These are phyloP conservation scores for Abrostola tripartita DNA, from an alignment of 2,888 invertebrate genomes.

Conservation along the genomic window DNA sequence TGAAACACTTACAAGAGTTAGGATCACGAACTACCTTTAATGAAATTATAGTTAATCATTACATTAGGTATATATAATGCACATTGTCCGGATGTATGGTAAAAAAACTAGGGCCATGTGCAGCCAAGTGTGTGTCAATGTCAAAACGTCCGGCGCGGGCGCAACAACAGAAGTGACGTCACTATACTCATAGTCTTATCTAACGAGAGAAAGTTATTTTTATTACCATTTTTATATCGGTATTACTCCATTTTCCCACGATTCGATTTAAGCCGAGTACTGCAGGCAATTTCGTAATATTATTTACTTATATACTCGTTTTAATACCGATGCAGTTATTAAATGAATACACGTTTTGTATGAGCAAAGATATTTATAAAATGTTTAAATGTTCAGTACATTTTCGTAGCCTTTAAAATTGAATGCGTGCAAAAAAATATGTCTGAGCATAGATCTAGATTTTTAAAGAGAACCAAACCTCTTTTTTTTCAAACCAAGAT, in stretches of 20 bases:
- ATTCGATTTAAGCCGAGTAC: conserved; percentile 8
- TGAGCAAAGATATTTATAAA: too few relatives aligned
- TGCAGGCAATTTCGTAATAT: neutral
- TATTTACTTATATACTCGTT: conserved; percentile 12
- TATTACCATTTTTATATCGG: conserved; percentile 11
- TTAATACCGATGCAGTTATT: conserved; percentile 1
- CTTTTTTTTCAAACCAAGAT: too few relatives aligned
- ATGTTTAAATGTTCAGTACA: too few relatives aligned
- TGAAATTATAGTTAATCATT: too few relatives aligned
- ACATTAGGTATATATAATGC: too few relatives aligned
- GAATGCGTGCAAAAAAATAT: conserved; percentile 8
- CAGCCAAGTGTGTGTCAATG: conserved; percentile 55
- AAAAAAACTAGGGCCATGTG: conserved; percentile 48
- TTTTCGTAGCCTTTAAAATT: too few relatives aligned
- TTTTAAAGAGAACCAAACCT: too few relatives aligned
- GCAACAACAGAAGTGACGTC: conserved; percentile 35
- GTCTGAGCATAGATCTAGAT: too few relatives aligned
- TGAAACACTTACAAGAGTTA: too few relatives aligned
- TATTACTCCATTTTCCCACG: conserved; percentile 20
- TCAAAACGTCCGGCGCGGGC: conserved; percentile 35
- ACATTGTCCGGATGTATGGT: conserved; percentile 23
- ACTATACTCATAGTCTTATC: conserved; percentile 36
- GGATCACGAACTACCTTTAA: too few relatives aligned
- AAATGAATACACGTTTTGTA: conserved; percentile 2
- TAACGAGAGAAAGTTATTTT: conserved; percentile 21